Evolutionary conservation across 2,797 vertebrate genomes (phyloP).

Genomic region (Acomys russatus): DNA sequence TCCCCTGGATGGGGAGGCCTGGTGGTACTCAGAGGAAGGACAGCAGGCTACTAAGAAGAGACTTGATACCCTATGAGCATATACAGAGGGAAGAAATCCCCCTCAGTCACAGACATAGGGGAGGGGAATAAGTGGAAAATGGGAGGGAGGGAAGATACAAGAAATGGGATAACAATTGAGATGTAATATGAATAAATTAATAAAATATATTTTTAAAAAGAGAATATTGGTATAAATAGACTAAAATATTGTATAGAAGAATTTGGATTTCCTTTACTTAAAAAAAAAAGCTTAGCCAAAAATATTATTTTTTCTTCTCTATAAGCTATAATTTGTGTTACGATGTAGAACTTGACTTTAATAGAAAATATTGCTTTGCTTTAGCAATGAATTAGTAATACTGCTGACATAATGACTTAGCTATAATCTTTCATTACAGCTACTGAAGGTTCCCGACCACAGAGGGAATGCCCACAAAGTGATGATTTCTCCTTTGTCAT

Average conservation of each 20-base stretch:
- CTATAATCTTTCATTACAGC: background rate
- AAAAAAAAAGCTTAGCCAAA: background rate
- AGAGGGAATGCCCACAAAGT: background rate
- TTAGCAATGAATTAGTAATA: constrained; percentile 2
- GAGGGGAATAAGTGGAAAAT: too few species aligned
- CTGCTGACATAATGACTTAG: background rate
- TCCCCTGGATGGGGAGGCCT: too few species aligned
- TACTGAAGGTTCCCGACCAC: background rate
- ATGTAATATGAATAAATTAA: too few species aligned
- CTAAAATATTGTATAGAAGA: background rate
- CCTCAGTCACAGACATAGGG: too few species aligned
- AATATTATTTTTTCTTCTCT: background rate
- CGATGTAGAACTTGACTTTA: constrained; percentile 2
- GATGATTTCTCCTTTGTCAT: background rate
- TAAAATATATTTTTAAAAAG: too few species aligned
- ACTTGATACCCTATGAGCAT: too few species aligned
- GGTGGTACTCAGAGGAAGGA: too few species aligned
- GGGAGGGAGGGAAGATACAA: too few species aligned
- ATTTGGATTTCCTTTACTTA: constrained; percentile 5
- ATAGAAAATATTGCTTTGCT: background rate
- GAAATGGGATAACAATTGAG: too few species aligned
- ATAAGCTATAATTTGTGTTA: background rate
- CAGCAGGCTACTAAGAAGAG: too few species aligned
- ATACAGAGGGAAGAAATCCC: too few species aligned
- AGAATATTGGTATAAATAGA: background rate